Evolutionary conservation across 1,140 invertebrate genomes (phyloP).

Genomic region (Ostrea edulis): DNA sequence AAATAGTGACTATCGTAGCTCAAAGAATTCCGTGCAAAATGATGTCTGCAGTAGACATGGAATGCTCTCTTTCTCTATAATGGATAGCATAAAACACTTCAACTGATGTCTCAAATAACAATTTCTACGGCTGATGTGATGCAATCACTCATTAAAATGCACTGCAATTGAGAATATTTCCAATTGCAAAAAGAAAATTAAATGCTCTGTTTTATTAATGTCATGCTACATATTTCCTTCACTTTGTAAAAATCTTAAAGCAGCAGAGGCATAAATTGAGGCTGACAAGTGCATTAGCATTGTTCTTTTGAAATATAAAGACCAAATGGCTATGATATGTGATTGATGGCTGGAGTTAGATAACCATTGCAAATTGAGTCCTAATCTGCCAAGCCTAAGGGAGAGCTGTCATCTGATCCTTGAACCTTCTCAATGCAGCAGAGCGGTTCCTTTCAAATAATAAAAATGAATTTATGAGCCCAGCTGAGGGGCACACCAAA

Average conservation of each 20-base stretch:
- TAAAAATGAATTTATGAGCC: slow-evolving; percentile 6
- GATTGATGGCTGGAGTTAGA: slow-evolving; percentile 42
- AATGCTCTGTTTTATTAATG: slow-evolving; percentile 31
- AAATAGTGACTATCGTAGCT: neutral
- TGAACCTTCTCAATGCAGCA: neutral
- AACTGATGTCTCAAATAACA: slow-evolving; percentile 35
- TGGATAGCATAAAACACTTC: slow-evolving; percentile 33
- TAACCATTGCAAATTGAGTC: slow-evolving; percentile 36
- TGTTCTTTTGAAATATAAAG: slow-evolving; percentile 39
- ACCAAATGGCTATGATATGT: slow-evolving; percentile 25
- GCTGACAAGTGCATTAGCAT: slow-evolving; percentile 26
- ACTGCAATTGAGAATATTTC: slow-evolving; percentile 15
- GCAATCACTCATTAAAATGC: slow-evolving; percentile 38
- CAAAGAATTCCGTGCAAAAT: slow-evolving; percentile 13
- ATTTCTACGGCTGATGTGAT: slow-evolving; percentile 24
- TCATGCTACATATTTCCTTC: slow-evolving; percentile 25
- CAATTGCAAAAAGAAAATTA: slow-evolving; percentile 33
- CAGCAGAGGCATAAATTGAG: slow-evolving; percentile 25
- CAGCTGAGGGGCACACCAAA: neutral
- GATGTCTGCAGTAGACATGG: slow-evolving; percentile 16
- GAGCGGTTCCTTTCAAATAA: neutral
- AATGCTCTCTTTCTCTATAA: slow-evolving; percentile 4
- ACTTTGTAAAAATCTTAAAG: neutral
- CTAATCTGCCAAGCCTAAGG: neutral
- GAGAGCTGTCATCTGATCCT: neutral